These are phyloP conservation scores for Sinotaia quadrata DNA, from an alignment of 2,888 invertebrate genomes.

Conservation along the genomic window DNA sequence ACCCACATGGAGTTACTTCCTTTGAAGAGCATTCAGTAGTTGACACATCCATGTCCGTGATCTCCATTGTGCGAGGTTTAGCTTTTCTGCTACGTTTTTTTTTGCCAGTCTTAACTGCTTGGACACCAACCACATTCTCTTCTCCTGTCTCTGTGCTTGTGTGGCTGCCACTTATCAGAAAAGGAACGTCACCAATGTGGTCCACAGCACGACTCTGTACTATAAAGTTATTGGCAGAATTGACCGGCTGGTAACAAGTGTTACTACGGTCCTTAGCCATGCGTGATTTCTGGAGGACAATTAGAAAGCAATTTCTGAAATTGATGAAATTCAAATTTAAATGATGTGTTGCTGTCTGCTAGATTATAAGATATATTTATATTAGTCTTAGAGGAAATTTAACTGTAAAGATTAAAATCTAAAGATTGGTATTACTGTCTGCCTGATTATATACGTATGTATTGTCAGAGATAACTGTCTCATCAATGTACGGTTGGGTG, in stretches of 20 bases:
- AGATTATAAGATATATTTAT: too few relatives aligned
- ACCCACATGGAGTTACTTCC: conserved; percentile 35
- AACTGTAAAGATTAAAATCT: too few relatives aligned
- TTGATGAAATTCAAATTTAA: too few relatives aligned
- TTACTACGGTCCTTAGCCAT: not conserved
- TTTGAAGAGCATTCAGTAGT: conserved; percentile 29
- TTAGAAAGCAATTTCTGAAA: not conserved
- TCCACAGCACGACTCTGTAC: not conserved
- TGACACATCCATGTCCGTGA: conserved; percentile 37
- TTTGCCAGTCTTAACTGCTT: not conserved
- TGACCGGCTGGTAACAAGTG: not conserved
- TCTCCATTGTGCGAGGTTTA: conserved; percentile 28
- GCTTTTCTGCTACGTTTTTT: conserved; percentile 20
- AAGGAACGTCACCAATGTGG: not conserved
- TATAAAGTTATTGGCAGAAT: not conserved
- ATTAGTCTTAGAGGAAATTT: too few relatives aligned
- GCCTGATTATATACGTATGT: too few relatives aligned
- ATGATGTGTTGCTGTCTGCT: too few relatives aligned
- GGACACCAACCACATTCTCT: too few relatives aligned
- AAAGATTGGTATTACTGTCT: too few relatives aligned
- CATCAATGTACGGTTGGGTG: too few relatives aligned
- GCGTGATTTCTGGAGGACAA: not conserved
- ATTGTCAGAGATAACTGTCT: too few relatives aligned
- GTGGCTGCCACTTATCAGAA: not conserved
- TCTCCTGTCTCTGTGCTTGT: not conserved